phyloP scores from a whole-genome alignment of 1,140 invertebrate species.

The Anagrus nilaparvatae region DNA sequence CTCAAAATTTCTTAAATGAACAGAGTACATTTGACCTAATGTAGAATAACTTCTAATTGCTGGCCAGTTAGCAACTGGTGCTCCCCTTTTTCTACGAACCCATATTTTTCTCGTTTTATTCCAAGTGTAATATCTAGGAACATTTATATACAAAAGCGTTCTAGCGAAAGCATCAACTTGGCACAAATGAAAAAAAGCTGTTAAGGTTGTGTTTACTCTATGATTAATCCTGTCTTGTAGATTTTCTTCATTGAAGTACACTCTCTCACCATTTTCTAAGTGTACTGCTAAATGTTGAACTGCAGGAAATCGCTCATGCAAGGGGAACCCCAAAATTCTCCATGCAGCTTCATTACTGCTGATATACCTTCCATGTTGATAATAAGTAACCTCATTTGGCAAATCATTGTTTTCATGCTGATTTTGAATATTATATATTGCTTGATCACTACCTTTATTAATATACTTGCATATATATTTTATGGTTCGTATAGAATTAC shows the following conservation, averaged over 20 bases:
- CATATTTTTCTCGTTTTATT: background rate
- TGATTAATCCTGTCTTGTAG: constrained; percentile 9
- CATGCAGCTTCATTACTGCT: constrained; percentile 38
- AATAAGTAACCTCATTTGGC: constrained; percentile 21
- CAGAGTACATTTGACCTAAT: constrained; percentile 27
- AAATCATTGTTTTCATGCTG: background rate
- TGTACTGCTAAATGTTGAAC: constrained; percentile 37
- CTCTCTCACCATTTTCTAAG: constrained; percentile 30
- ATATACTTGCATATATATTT: constrained; percentile 34
- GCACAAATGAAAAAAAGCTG: constrained; percentile 27
- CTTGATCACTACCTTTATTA: constrained; percentile 25
- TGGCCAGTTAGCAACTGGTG: constrained; percentile 24
- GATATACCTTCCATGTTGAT: constrained; percentile 36
- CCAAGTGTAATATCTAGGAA: background rate
- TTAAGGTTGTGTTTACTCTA: constrained; percentile 24
- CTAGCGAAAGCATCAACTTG: constrained; percentile 7
- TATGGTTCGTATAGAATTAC: constrained; percentile 23
- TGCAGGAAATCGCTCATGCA: constrained; percentile 36
- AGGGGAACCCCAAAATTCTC: constrained; percentile 35
- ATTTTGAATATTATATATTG: constrained; percentile 19
- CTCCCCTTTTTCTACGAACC: background rate
- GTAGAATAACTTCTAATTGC: constrained; percentile 30
- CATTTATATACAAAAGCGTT: background rate
- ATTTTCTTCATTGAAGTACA: constrained; percentile 29
- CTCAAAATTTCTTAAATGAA: constrained; percentile 28